A percentile compares a stretch with the other conserved stretches of the same genome.
phyloP scores from a whole-genome alignment of 2,113 vertebrate species.

The Coptodon bakossiorum region DNA sequence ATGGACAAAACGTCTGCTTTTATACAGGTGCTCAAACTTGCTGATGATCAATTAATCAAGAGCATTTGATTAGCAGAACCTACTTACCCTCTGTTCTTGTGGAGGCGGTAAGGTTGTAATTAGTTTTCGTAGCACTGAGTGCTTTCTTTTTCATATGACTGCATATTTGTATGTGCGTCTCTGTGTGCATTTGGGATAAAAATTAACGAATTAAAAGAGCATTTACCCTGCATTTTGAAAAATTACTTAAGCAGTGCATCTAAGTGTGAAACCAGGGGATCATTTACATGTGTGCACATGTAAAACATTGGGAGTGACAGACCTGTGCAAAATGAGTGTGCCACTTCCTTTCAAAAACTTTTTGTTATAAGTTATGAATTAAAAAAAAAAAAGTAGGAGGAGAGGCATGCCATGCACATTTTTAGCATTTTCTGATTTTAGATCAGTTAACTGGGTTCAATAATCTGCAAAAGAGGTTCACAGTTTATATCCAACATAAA shows the following conservation, averaged over 20 bases:
- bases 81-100: background rate
- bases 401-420: background rate
- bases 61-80: background rate
- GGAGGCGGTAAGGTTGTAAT: background rate
- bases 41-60: background rate
- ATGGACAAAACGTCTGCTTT: background rate
- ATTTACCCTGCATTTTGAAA: background rate
- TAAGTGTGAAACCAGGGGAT: background rate
- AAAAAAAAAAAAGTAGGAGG: background rate
- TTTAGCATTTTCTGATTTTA: background rate
- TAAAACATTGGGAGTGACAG: background rate
- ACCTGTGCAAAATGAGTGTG: background rate
- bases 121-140: background rate
- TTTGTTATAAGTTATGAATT: background rate
- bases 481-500: background rate
- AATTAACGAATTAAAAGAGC: background rate
- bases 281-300: background rate
- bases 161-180: background rate
- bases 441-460: background rate
- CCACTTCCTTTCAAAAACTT: background rate
- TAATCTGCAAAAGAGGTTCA: background rate
- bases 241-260: background rate
- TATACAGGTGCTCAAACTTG: background rate
- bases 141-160: background rate
- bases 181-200: background rate